Conservation (phyloP, 1,140 invertebrate species). For the Achroia grisella region DNA sequence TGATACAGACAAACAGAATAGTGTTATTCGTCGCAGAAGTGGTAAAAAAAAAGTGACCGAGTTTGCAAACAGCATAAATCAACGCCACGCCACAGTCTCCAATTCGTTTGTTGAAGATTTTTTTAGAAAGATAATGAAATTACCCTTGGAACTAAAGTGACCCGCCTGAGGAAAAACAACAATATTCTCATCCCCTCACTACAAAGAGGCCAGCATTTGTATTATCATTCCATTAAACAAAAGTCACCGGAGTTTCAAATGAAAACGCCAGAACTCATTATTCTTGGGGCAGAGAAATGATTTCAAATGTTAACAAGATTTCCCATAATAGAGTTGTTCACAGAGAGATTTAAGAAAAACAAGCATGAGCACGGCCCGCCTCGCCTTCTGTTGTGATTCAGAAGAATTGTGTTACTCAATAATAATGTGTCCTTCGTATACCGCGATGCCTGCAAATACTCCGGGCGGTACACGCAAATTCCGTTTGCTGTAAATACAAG, state of each 20-base stretch:
- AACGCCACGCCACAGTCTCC: constrained; percentile 39
- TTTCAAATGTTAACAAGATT: constrained; percentile 72
- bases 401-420: constrained; percentile 41
- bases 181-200: constrained; percentile 57
- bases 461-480: constrained; percentile 16
- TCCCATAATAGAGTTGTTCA: constrained; percentile 65
- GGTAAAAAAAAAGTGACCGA: constrained; percentile 1
- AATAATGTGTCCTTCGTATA: constrained; percentile 24
- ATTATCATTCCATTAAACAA: constrained; percentile 74
- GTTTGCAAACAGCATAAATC: constrained; percentile 27
- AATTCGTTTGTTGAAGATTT: constrained; percentile 42
- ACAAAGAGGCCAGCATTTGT: constrained; percentile 66
- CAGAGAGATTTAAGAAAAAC: constrained; percentile 70
- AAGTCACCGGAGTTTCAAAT: constrained; percentile 68
- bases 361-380: constrained; percentile 36
- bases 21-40: no score
- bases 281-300: constrained; percentile 64
- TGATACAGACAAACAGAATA: no score
- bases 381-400: constrained; percentile 28
- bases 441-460: constrained; percentile 6
- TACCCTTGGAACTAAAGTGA: constrained; percentile 63
- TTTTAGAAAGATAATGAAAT: constrained; percentile 60
- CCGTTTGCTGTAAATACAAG: no score
- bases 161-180: constrained; percentile 61
- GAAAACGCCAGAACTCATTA: constrained; percentile 71